Evolutionary conservation across 1,140 invertebrate genomes (phyloP), one percentile per base, ranked within the genome.

Genomic region (Neomicropteryx cornuta): DNA sequence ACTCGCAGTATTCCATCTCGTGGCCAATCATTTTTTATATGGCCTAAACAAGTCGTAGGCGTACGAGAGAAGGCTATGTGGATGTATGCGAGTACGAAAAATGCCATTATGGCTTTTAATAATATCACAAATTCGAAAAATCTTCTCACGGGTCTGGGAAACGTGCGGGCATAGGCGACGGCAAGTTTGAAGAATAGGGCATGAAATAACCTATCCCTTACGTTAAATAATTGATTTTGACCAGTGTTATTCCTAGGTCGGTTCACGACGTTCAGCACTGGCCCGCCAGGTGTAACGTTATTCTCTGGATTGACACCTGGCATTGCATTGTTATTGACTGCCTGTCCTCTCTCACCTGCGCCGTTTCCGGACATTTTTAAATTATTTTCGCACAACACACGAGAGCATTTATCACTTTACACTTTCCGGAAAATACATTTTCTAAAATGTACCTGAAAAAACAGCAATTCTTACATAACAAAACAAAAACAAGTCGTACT

Each of bases 131-230:
- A 94, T 70, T 98, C 94, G 52, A 97, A 77, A 47, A 91, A 75
- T 57, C 90, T 71, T 56, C 93, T 71, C 18, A 93, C 67, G 36
- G 85, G 78, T 53, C 79, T 79, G 30, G 92, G 91, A 68, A 96
- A 87, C 38, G 83, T 79, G 53, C 83, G 71, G 11, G 89, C 89
- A 69, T 98, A 97, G 22, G 82, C 77, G 49, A 97, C 62, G 11
- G 94, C 84, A 46, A 86, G 78, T 57, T 89, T 84, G 52, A 94
- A 89, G 60, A 97, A 96, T 42, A 97, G 66, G 18, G 91, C 89
- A 65, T 96, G 88, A 56, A 97, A 97, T n/a, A 97, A 68, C 45
- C 92, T 75, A 55, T 97, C 91, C 50, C 92, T 68, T 38, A 95
- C 84, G 62, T 82, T 83, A 52, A 87, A 79, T 33, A 88, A 55